Evolutionary conservation across 1,140 invertebrate species (phyloP).

Genomic region (Spodoptera frugiperda): DNA sequence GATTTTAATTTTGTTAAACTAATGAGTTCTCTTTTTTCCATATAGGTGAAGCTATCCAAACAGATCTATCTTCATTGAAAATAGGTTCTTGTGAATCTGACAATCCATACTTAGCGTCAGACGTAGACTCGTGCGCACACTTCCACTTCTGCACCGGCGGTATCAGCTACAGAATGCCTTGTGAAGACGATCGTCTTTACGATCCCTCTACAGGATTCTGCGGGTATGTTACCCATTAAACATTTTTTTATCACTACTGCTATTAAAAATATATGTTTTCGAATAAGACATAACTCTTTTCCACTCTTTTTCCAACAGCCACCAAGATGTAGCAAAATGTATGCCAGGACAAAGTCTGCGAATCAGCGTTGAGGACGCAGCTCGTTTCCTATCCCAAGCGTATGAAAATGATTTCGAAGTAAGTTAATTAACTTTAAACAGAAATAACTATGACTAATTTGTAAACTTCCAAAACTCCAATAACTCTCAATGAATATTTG

Average conservation of each 20-base stretch:
- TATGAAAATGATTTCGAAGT: slow-evolving; percentile 81
- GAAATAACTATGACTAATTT: too few relatives aligned
- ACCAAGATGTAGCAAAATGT: slow-evolving; percentile 80
- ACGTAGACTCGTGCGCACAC: slow-evolving; percentile 89
- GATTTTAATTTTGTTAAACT: too few relatives aligned
- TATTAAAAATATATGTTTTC: background rate
- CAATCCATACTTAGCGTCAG: slow-evolving; percentile 85
- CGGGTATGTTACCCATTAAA: slow-evolving; percentile 69
- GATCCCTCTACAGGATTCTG: slow-evolving; percentile 86
- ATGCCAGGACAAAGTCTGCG: slow-evolving; percentile 79
- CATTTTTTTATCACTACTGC: too few relatives aligned
- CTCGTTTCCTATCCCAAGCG: slow-evolving; percentile 71
- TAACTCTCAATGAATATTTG: slow-evolving; percentile 36
- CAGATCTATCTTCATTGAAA: slow-evolving; percentile 77
- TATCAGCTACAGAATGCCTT: slow-evolving; percentile 86
- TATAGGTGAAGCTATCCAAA: slow-evolving; percentile 69
- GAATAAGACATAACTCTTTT: too few relatives aligned
- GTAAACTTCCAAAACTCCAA: background rate
- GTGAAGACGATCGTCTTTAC: slow-evolving; percentile 85
- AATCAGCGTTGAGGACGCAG: slow-evolving; percentile 78
- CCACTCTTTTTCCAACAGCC: slow-evolving; percentile 58
- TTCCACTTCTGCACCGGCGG: slow-evolving; percentile 90
- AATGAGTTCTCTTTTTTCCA: background rate
- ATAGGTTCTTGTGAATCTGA: slow-evolving; percentile 83
- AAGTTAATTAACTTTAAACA: slow-evolving; percentile 27